Evolutionary conservation across 2,797 vertebrate species (phyloP).

Genomic region (Melanotaenia parkinsoni): DNA sequence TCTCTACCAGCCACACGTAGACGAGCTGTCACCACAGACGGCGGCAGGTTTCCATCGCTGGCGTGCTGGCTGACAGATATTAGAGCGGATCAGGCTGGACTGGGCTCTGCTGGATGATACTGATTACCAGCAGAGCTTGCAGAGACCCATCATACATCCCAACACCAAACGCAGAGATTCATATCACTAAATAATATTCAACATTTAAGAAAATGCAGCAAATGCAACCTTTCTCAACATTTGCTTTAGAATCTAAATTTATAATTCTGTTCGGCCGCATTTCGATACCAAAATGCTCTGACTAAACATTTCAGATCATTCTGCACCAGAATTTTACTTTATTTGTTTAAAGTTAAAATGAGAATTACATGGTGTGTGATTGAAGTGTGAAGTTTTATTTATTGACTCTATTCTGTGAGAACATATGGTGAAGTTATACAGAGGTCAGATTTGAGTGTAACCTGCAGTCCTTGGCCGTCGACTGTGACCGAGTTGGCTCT

Average conservation of each 20-base stretch:
- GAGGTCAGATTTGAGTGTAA: slow-evolving; percentile 47
- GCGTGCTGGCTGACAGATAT: slow-evolving; percentile 54
- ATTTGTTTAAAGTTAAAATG: neutral
- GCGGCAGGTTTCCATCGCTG: slow-evolving; percentile 68
- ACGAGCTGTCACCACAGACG: slow-evolving; percentile 81
- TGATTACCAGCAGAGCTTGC: slow-evolving; percentile 46
- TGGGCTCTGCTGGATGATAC: slow-evolving; percentile 31
- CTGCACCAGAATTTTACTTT: neutral
- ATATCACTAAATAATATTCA: neutral
- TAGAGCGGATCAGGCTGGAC: slow-evolving; percentile 33
- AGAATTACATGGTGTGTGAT: neutral
- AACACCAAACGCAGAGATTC: slow-evolving; percentile 6
- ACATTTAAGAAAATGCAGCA: no score
- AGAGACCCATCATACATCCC: slow-evolving; percentile 12
- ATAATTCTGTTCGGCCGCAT: no score
- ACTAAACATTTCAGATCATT: no score
- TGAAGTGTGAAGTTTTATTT: neutral
- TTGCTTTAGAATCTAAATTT: no score
- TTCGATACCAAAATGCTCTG: no score
- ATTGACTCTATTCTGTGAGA: neutral
- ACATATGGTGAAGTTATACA: neutral
- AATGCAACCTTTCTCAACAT: no score
- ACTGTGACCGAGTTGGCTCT: slow-evolving; percentile 93
- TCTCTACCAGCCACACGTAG: slow-evolving; percentile 77
- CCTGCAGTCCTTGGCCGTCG: slow-evolving; percentile 95